A percentile compares a stretch with the other conserved stretches of the same genome.
These are phyloP conservation scores for Sphyrna mokarran DNA, from an alignment of 2,113 vertebrate species.

Conservation along the genomic window DNA sequence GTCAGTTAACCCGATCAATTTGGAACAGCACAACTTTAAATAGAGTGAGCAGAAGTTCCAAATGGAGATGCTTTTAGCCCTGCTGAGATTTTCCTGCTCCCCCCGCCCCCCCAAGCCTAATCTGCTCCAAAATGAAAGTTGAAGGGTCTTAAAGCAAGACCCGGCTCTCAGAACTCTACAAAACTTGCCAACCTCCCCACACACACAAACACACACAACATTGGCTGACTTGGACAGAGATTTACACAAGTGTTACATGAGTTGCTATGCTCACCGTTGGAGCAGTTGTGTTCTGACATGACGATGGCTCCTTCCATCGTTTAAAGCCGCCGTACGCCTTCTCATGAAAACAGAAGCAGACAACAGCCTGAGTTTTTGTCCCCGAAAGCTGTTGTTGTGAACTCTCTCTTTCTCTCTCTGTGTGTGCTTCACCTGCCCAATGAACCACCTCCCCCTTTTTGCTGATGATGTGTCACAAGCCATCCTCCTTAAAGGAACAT, in stretches of 20 bases:
- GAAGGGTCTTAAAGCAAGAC: background rate
- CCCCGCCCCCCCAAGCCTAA: background rate
- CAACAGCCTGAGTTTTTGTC: background rate
- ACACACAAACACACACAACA: too few species aligned
- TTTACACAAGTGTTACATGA: background rate
- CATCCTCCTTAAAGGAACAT: background rate
- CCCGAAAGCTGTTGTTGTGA: background rate
- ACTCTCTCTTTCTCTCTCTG: background rate
- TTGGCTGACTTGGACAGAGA: background rate
- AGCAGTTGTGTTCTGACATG: background rate
- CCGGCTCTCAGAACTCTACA: background rate
- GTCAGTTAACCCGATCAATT: background rate
- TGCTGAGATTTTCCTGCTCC: too few species aligned
- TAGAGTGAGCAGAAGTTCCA: background rate
- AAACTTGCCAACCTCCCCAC: background rate
- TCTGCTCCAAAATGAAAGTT: too few species aligned
- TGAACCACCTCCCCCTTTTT: too few species aligned
- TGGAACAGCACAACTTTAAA: too few species aligned
- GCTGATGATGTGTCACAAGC: background rate
- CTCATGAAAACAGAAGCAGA: background rate
- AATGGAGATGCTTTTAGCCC: background rate
- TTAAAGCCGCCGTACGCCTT: background rate
- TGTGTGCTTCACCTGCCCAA: background rate
- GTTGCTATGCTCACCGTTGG: background rate
- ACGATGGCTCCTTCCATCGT: background rate